These are phyloP conservation scores for Cyclargus thomasi DNA, from an alignment of 1,140 invertebrate genomes.

Conservation along the genomic window DNA sequence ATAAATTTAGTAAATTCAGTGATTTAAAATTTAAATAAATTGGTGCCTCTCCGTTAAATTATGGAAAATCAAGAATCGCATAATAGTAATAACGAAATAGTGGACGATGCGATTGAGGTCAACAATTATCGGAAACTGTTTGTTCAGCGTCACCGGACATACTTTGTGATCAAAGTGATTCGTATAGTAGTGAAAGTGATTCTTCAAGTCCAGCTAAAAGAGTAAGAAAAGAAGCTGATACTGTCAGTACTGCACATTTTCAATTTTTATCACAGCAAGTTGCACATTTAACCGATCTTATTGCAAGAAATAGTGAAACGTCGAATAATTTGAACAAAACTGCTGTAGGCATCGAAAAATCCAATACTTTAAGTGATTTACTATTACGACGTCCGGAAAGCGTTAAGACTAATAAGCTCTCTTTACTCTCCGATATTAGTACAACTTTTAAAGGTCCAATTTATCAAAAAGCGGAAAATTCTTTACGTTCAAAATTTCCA, in stretches of 20 bases:
- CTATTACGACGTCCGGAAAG: neutral
- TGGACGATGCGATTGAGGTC: no score
- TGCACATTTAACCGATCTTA: conserved; percentile 4
- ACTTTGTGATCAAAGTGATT: neutral
- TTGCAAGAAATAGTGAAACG: neutral
- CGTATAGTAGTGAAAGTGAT: neutral
- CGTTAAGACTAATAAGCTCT: neutral
- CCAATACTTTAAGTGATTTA: neutral
- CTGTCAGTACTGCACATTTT: conserved; percentile 7
- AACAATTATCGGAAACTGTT: neutral
- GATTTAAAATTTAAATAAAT: no score
- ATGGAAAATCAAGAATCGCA: no score
- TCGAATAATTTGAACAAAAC: neutral
- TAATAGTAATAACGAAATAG: no score
- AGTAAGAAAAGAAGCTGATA: neutral
- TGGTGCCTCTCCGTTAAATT: no score
- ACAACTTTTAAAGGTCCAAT: neutral
- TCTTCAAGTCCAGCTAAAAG: neutral
- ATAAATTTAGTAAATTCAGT: no score
- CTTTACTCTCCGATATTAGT: neutral
- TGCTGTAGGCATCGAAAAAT: neutral
- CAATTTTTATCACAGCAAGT: conserved; percentile 4
- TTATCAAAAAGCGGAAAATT: neutral
- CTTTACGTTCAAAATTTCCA: neutral
- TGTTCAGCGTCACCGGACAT: neutral